Conservation (phyloP, 1,140 invertebrate genomes). For the Drosophila eugracilis region DNA sequence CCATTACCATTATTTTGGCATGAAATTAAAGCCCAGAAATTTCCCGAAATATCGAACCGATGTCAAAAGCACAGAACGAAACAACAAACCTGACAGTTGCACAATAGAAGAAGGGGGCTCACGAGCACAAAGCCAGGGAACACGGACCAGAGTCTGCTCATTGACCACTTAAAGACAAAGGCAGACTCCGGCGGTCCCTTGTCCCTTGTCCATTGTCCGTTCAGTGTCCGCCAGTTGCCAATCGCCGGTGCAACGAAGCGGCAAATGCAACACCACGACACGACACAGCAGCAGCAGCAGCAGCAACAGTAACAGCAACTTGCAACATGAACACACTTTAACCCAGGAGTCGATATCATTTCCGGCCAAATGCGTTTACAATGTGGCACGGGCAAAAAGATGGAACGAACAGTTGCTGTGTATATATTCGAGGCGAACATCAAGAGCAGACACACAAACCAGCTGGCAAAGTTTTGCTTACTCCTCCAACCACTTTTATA, state of each 20-base stretch:
- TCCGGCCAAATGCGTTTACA: constrained; percentile 76
- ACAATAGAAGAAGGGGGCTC: constrained; percentile 15
- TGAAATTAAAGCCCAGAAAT: constrained; percentile 1
- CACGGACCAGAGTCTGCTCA: constrained; percentile 40
- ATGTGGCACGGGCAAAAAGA: constrained; percentile 44
- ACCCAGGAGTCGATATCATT: constrained; percentile 72
- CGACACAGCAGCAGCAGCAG: constrained; percentile 54
- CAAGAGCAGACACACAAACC: constrained; percentile 30
- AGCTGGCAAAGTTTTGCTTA: constrained; percentile 41
- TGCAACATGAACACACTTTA: constrained; percentile 62
- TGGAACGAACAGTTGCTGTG: no score
- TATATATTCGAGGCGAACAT: constrained; percentile 17
- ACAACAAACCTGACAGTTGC: constrained; percentile 43
- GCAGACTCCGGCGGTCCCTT: constrained; percentile 16
- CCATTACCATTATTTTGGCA: background rate
- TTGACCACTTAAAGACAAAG: constrained; percentile 75
- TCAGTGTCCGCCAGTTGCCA: constrained; percentile 57
- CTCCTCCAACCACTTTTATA: constrained; percentile 23
- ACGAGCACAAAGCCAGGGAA: constrained; percentile 21
- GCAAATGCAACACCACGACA: constrained; percentile 77
- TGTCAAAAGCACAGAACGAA: constrained; percentile 10
- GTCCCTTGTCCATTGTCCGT: constrained; percentile 36
- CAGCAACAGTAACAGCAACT: constrained; percentile 32
- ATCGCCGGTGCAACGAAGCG: constrained; percentile 74
- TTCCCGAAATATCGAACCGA: background rate